Evolutionary conservation across 2,888 invertebrate species (phyloP), one percentile per base, ranked within the genome.

Genomic region (Drosophila setosimentum): DNA sequence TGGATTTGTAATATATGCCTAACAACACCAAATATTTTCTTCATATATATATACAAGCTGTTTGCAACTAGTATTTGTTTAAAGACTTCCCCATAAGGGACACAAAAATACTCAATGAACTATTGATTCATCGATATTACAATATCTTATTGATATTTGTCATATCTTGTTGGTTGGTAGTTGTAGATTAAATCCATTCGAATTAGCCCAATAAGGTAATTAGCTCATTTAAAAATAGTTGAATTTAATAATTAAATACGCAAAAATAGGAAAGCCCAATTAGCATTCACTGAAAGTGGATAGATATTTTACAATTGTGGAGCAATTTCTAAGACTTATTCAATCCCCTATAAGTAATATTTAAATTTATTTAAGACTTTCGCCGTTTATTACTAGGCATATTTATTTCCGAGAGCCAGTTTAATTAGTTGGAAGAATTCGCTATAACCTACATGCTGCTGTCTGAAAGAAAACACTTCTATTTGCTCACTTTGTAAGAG

Each of bases 151-250:
- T 21, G 21, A 45, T 16, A 7, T 7, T 2, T 16, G 16, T 21
- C 21, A 3, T 7, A 7, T 16, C 21, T 16, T 21, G 4, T 24
- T 24, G 45, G 21, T 4, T 4, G 7, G 2, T 21, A 1, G 8
- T 0, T 4, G 13, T 4, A 4, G 8, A 24, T 45, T 2, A 13
- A 21, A 3, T 21, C 2, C 3, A 13, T 6, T 7, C 45, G 0
- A 7, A 13, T 45, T 21, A 21, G 45, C 7, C 21, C 7, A 13
- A 0, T 1, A 1, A 0, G 13, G 1, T 2, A 21, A 21, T 7
- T 3, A 7, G 13, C 7, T 21, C 16, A 16, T 3, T 45, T 21
- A 16, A 42, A 21, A 16, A 7, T 21, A 3, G 16, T 21, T 21
- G 13, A 1, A 7, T 16, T n/a, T n/a, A n/a, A n/a, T n/a, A n/a